A percentile compares a stretch with the other conserved stretches of the same genome.
phyloP scores from a whole-genome alignment of 2,888 invertebrate species.

The Opisthograptis luteolata region DNA sequence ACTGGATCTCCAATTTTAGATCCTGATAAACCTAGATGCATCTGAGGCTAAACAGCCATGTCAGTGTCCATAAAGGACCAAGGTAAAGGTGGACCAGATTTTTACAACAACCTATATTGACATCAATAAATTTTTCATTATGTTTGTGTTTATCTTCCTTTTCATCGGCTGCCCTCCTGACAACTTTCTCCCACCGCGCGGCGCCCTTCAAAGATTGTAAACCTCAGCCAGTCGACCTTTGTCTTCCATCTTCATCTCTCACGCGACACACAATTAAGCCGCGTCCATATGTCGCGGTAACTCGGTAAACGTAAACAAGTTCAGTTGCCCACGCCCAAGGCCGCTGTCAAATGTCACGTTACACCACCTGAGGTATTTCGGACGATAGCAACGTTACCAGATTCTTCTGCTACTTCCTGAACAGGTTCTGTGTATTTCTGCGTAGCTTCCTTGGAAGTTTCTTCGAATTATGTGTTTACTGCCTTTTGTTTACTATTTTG shows the following conservation, averaged over 20 bases:
- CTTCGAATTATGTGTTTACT: background rate
- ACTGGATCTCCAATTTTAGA: too few species aligned
- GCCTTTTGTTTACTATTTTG: too few species aligned
- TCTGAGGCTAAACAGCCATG: too few species aligned
- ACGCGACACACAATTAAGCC: background rate
- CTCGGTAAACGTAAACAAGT: slow-evolving; percentile 18
- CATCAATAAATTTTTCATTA: too few species aligned
- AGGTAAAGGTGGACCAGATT: too few species aligned
- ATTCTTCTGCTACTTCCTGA: slow-evolving; percentile 16
- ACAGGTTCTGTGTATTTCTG: slow-evolving; percentile 20
- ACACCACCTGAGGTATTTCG: slow-evolving; percentile 19
- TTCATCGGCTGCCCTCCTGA: too few species aligned
- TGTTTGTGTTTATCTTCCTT: too few species aligned
- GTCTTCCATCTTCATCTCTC: slow-evolving; percentile 10
- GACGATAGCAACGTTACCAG: slow-evolving; percentile 11
- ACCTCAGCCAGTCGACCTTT: slow-evolving; percentile 7
- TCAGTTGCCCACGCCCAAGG: slow-evolving; percentile 12
- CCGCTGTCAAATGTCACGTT: slow-evolving; percentile 20
- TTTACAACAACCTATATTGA: too few species aligned
- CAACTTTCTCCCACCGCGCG: background rate
- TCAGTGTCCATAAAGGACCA: too few species aligned
- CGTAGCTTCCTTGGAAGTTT: slow-evolving; percentile 15
- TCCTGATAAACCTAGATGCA: too few species aligned
- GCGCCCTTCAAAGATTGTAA: slow-evolving; percentile 11
- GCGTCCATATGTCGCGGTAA: slow-evolving; percentile 8